phyloP scores from a whole-genome alignment of 2,888 invertebrate species.

The Drosophila subquinaria region DNA sequence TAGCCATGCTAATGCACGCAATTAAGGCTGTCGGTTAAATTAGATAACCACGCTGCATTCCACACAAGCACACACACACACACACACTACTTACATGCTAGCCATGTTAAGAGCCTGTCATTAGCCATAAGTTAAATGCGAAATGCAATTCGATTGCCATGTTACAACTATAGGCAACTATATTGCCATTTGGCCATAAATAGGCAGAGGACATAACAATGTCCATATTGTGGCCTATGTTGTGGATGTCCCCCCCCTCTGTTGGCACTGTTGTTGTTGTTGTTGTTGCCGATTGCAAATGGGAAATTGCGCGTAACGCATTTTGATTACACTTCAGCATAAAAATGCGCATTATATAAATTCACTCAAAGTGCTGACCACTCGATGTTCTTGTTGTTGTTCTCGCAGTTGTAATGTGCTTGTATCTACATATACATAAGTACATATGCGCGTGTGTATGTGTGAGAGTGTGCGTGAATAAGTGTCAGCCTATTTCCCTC shows the following conservation, averaged over 20 bases:
- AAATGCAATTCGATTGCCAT: constrained; percentile 35
- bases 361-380: constrained; percentile 67
- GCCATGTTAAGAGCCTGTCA: constrained; percentile 20
- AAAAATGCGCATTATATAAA: constrained; percentile 75
- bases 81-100: background rate
- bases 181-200: constrained; percentile 50
- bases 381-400: constrained; percentile 33
- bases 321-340: constrained; percentile 77
- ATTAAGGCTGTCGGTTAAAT: constrained; percentile 57
- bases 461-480: constrained; percentile 8
- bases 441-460: background rate
- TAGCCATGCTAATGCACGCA: constrained; percentile 56
- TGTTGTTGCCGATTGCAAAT: constrained; percentile 21
- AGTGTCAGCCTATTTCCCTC: constrained; percentile 15
- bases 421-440: constrained; percentile 26
- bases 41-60: constrained; percentile 36
- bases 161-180: constrained; percentile 2
- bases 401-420: constrained; percentile 26
- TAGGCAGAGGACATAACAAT: constrained; percentile 59
- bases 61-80: background rate
- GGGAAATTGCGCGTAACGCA: constrained; percentile 73
- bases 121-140: constrained; percentile 39
- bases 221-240: constrained; percentile 68
- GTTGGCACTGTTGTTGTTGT: background rate
- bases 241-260: constrained; percentile 30